Evolutionary conservation across 2,888 invertebrate genomes (phyloP), one percentile per base, ranked within the genome.

Genomic region (Slavum lentiscoides): DNA sequence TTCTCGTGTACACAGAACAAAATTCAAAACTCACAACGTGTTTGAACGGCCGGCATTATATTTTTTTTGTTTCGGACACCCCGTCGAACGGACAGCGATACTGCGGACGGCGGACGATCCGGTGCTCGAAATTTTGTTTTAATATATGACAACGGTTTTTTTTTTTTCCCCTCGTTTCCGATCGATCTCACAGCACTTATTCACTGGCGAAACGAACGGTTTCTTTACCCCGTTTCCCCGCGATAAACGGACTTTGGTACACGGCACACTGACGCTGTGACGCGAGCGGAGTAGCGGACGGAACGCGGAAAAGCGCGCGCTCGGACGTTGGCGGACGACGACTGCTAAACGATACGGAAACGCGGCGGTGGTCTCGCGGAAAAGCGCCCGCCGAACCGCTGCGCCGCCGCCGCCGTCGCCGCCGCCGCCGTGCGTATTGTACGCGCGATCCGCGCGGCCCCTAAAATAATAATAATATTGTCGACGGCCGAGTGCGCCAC

Each of bases 291-390:
- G 30, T 30, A n/a, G 59, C 67, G 75, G 43, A 76, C 68, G 67
- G 67, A 76, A 76, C 75, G 75, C 59, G 68, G 49, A n/a, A 59
- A 49, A 76, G 59, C 75, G 75, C 15, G 59, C 75, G 75, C 15
- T 49, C 75, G 55, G 30, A 7, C 64, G 30, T 53, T 13, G 62
- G 64, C 80, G 55, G 17, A 55, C 62, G 80, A 39, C 80, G 72
- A 80, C 80, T 72, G 43, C 59, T 76, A 80, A 80, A 72, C 80
- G 80, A 64, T 80, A 80, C 80, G 80, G 69, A 77, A 77, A 62
- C 30, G 69, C 77, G 30, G 30, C 30, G 62, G 69, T 39, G 11
- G 70, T 15, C 39, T 62, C 70, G 69, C 55, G 64, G 43, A 72
- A 72, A 72, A 72, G 64, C 72, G 64, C 62, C 64, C 64, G 55